phyloP scores from a whole-genome alignment of 2,113 vertebrate genomes.

The Colius striatus region DNA sequence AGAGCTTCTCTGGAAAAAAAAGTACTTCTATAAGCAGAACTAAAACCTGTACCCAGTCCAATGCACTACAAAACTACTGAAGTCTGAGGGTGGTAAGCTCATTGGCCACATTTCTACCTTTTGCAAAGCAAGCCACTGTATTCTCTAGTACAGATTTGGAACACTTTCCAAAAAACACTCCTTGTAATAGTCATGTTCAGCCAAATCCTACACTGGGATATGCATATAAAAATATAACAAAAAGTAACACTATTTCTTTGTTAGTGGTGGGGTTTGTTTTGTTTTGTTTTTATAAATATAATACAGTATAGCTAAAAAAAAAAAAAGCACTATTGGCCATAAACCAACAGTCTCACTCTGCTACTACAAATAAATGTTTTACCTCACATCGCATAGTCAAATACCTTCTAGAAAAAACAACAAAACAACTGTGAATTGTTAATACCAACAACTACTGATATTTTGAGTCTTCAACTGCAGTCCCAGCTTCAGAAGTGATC shows the following conservation, averaged over 20 bases:
- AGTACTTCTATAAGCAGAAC: not conserved
- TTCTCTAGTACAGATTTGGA: not conserved
- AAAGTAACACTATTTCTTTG: not conserved
- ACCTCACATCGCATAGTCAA: not conserved
- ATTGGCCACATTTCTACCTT: not conserved
- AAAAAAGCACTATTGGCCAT: too few relatives aligned
- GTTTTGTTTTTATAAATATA: not conserved
- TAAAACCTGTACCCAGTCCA: not conserved
- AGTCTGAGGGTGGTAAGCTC: not conserved
- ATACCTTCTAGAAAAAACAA: not conserved
- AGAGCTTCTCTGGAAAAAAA: not conserved
- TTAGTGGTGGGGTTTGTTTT: not conserved
- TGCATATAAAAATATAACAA: not conserved
- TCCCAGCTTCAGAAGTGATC: not conserved
- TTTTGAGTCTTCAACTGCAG: not conserved
- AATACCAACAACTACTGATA: not conserved
- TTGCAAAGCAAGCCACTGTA: not conserved
- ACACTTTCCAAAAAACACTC: not conserved
- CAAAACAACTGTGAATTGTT: not conserved
- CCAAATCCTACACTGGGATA: not conserved
- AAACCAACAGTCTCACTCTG: too few relatives aligned
- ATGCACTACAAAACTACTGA: not conserved
- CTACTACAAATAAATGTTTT: not conserved
- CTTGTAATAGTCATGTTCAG: not conserved
- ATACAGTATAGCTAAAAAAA: too few relatives aligned